Evolutionary conservation across 2,113 vertebrate genomes (phyloP).

Genomic region (Ophthalmolycus amberensis): DNA sequence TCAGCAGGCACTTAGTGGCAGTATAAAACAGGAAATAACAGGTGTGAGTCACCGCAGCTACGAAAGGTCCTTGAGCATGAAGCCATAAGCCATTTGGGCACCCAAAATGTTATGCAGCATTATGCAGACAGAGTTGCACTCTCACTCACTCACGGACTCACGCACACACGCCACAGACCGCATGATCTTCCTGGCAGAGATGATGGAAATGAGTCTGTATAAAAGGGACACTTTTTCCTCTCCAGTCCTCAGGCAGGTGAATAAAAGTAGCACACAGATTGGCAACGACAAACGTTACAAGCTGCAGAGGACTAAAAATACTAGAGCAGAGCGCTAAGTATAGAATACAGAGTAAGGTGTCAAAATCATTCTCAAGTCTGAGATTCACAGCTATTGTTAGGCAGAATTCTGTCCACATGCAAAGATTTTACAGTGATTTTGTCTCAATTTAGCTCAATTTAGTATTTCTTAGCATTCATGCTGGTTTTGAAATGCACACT

Average conservation of each 20-base stretch:
- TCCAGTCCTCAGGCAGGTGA: conserved; percentile 17
- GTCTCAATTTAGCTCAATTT: not conserved
- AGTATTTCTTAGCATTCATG: not conserved
- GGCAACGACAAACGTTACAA: conserved; percentile 2
- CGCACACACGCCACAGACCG: not conserved
- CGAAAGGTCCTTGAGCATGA: too few relatives aligned
- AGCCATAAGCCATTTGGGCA: too few relatives aligned
- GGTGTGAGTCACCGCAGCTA: too few relatives aligned
- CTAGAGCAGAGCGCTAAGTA: conserved; percentile 19
- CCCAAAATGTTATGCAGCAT: not conserved
- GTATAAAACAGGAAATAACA: too few relatives aligned
- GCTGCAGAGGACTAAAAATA: conserved; percentile 43
- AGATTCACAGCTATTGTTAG: not conserved
- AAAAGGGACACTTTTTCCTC: not conserved
- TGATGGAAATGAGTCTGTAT: not conserved
- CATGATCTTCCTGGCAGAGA: not conserved
- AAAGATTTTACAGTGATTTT: not conserved
- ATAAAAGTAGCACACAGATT: conserved; percentile 14
- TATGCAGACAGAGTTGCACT: too few relatives aligned
- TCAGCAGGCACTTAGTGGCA: too few relatives aligned
- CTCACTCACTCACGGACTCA: too few relatives aligned
- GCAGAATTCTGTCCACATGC: not conserved
- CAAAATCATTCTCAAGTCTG: conserved; percentile 18
- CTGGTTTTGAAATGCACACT: not conserved
- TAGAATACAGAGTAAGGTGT: conserved; percentile 20